Conservation (phyloP, 1,140 invertebrate genomes). For the Phocides pigmalion region DNA sequence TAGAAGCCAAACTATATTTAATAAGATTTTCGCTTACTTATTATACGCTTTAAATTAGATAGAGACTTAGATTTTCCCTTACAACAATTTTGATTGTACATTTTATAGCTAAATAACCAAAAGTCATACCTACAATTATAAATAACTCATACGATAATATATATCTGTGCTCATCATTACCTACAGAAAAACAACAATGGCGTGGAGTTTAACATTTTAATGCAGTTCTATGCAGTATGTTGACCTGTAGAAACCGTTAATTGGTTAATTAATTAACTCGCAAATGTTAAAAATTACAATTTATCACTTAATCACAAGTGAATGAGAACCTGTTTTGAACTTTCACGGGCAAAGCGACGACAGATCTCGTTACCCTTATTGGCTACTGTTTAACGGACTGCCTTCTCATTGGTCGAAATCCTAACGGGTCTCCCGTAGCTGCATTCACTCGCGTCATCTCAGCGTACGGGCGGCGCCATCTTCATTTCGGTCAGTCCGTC, state of each 20-base stretch:
- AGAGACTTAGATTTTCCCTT: no score
- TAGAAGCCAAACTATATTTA: no score
- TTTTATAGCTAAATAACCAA: no score
- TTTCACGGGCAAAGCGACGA: slow-evolving; percentile 64
- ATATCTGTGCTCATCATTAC: no score
- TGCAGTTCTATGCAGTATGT: slow-evolving; percentile 22
- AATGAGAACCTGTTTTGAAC: slow-evolving; percentile 56
- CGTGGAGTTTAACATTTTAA: background rate
- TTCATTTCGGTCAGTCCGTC: slow-evolving; percentile 71
- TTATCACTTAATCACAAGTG: slow-evolving; percentile 44
- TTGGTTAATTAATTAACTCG: slow-evolving; percentile 41
- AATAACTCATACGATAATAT: background rate
- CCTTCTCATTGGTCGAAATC: slow-evolving; percentile 53
- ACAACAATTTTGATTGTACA: no score
- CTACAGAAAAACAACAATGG: background rate
- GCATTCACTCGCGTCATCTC: slow-evolving; percentile 61
- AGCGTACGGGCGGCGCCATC: slow-evolving; percentile 58
- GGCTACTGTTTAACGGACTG: slow-evolving; percentile 35
- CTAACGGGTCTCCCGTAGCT: slow-evolving; percentile 55
- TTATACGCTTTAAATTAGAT: no score
- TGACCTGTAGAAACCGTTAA: slow-evolving; percentile 43
- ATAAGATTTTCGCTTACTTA: no score
- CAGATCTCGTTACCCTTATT: slow-evolving; percentile 46
- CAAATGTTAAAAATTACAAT: slow-evolving; percentile 32
- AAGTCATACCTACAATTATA: background rate